Evolutionary conservation across 1,140 invertebrate genomes (phyloP).

Genomic region (Papilio machaon): DNA sequence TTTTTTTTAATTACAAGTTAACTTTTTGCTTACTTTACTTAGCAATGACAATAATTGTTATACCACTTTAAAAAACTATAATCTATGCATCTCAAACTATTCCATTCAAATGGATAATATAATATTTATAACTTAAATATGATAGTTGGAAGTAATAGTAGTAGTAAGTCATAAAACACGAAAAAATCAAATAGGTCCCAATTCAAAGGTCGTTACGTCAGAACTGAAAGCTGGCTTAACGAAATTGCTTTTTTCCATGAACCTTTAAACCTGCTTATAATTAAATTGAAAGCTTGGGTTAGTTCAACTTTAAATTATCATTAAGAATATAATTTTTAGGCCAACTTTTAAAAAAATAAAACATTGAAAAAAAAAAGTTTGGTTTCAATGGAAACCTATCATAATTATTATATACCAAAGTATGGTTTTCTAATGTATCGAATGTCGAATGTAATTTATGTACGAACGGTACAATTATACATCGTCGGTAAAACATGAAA

Average conservation of each 20-base stretch:
- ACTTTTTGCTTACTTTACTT: background rate
- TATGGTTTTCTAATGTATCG: too few species aligned
- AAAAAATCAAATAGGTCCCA: background rate
- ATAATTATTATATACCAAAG: too few species aligned
- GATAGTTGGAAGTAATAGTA: too few species aligned
- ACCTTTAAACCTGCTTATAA: constrained; percentile 15
- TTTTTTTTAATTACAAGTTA: background rate
- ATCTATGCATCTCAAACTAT: background rate
- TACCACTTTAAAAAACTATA: background rate
- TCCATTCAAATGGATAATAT: too few species aligned
- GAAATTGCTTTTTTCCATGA: constrained; percentile 33
- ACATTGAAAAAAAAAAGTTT: background rate
- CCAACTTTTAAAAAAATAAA: background rate
- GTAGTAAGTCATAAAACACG: background rate
- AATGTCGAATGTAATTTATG: too few species aligned
- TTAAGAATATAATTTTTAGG: background rate
- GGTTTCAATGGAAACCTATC: background rate
- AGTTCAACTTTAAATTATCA: background rate
- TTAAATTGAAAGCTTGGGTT: constrained; percentile 15
- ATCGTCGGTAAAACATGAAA: too few species aligned
- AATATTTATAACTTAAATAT: too few species aligned
- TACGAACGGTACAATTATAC: too few species aligned
- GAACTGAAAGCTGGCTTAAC: constrained; percentile 28
- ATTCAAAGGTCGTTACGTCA: constrained; percentile 15
- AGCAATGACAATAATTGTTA: too few species aligned